These are phyloP conservation scores for Pollachius pollachius DNA, from an alignment of 2,113 vertebrate species.

Conservation along the genomic window DNA sequence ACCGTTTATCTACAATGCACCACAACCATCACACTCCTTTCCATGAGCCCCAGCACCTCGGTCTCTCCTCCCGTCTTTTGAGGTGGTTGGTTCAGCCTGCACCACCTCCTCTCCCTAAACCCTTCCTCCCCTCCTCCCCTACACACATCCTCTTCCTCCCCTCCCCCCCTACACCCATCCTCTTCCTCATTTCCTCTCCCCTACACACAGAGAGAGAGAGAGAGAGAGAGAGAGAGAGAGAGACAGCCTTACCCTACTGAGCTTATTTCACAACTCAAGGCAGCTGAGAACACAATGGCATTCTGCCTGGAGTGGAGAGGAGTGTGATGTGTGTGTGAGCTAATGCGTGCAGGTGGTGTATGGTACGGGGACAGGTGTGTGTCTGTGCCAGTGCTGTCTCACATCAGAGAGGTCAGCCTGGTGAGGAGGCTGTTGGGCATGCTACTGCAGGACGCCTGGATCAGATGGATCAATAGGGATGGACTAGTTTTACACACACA, in stretches of 20 bases:
- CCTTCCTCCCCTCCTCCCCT: too few relatives aligned
- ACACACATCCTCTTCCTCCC: too few relatives aligned
- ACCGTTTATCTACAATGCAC: too few relatives aligned
- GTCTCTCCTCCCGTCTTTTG: too few relatives aligned
- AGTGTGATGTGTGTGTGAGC: background rate
- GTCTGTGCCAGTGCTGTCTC: slow-evolving; percentile 1
- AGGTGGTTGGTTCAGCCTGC: too few relatives aligned
- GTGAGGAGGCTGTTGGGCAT: slow-evolving; percentile 26
- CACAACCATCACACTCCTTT: too few relatives aligned
- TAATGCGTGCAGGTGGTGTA: background rate
- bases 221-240: too few relatives aligned
- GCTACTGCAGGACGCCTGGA: slow-evolving; percentile 3
- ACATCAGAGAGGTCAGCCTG: slow-evolving; percentile 15
- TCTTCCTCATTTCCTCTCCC: too few relatives aligned
- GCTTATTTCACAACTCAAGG: slow-evolving; percentile 38
- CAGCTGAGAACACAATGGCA: slow-evolving; percentile 16
- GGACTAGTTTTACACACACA: background rate
- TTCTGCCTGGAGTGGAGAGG: background rate
- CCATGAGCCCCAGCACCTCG: too few relatives aligned
- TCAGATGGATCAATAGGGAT: slow-evolving; percentile 31
- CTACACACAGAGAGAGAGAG: too few relatives aligned
- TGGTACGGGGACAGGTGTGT: slow-evolving; percentile 14
- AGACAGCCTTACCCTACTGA: slow-evolving; percentile 13
- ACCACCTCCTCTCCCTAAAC: too few relatives aligned
- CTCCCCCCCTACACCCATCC: too few relatives aligned